Base-by-base conservation (phyloP, 2,797 vertebrate species). In the Gallinago solitaria region DNA sequence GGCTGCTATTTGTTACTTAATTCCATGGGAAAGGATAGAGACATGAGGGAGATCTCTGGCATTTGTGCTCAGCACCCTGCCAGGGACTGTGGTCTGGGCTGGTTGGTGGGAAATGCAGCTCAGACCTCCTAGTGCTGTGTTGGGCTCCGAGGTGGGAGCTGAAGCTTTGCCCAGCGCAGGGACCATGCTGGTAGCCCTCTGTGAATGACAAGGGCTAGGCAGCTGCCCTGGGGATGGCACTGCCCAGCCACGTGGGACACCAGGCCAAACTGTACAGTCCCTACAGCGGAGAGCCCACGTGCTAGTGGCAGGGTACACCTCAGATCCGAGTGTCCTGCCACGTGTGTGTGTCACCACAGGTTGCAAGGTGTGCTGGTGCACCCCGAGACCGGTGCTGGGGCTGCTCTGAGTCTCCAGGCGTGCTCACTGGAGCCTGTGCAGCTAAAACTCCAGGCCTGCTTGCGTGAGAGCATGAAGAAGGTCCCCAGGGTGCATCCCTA, bases 211-310 rank as follows among this genome's bases (percentile, higher is more conserved):
- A 23, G 16, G 61, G 39, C 47, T 33, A 9, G 33, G 30, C 81
- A 78, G 30, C 78, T 59, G 8, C n/a, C 7, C 3, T 39, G 21
- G 33, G 63, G 41, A 35, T 60, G 67, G 54, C 18, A 8, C 37
- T 87, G 80, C 28, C 63, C 35, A 37, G 47, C 41, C 0, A 0
- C 1, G 0, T 27, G 33, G 78, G 60, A 16, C 4, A 4, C 60
- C 2, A 1, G 19, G 17, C 24, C 51, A 51, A 59, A 71, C 57
- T 78, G 41, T 51, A 13, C 5, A 5, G 16, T 70, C 43, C 23
- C 30, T 47, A 37, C 25, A n/a, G 56, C 0, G 0, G 71, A 67
- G 19, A 53, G 10, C 10, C 16, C 30, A 1, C 0, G 0, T 23
- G 18, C 30, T 77, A 17, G 50, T 8, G 4, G 37, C 54, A 41